Conservation (phyloP, 2,797 vertebrate genomes). For the Lophius americanus region DNA sequence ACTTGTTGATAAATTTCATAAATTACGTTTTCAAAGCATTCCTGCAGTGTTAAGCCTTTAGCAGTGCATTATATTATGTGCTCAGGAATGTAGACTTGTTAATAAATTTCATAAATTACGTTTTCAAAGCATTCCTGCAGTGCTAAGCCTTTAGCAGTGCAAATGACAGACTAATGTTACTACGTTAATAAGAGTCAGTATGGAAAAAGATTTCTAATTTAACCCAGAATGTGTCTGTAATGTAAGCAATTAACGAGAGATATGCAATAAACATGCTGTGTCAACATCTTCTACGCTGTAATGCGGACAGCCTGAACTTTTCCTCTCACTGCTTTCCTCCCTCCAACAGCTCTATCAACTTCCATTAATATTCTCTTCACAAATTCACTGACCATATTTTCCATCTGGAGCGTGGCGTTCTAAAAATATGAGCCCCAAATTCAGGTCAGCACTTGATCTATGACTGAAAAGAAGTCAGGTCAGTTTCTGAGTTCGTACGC, state of each 20-base stretch:
- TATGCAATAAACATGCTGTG: neutral
- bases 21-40: too few relatives aligned
- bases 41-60: too few relatives aligned
- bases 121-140: too few relatives aligned
- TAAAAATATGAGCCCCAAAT: slow-evolving; percentile 52
- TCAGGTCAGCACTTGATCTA: slow-evolving; percentile 52
- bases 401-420: slow-evolving; percentile 38
- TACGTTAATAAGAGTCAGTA: neutral
- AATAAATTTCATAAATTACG: too few relatives aligned
- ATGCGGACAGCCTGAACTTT: neutral
- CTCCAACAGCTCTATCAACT: slow-evolving; percentile 8
- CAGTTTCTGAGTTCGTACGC: slow-evolving; percentile 25
- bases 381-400: slow-evolving; percentile 39
- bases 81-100: too few relatives aligned
- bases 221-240: neutral
- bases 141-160: too few relatives aligned
- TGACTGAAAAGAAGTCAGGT: slow-evolving; percentile 33
- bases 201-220: neutral
- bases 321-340: slow-evolving; percentile 10
- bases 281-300: neutral
- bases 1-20: too few relatives aligned
- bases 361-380: slow-evolving; percentile 22
- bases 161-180: neutral
- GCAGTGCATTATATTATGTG: too few relatives aligned
- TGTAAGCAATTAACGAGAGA: neutral